Conservation (phyloP, 2,113 vertebrate genomes). For the Piprites chloris region DNA sequence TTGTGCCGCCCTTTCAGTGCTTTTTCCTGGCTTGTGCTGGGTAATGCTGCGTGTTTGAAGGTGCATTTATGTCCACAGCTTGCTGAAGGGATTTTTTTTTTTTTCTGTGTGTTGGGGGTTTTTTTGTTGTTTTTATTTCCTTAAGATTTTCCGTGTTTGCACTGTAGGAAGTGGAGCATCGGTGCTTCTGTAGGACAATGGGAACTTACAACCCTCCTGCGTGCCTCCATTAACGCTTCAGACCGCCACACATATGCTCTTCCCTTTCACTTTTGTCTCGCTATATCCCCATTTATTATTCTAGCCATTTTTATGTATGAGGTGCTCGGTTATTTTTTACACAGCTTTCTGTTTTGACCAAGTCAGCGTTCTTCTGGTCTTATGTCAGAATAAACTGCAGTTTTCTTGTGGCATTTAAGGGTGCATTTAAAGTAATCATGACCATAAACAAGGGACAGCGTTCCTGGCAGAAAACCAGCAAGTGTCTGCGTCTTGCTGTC, state of each 20-base stretch:
- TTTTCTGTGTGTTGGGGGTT: not conserved
- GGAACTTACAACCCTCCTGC: not conserved
- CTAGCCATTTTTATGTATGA: rapidly evolving
- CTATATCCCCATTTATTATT: rapidly evolving
- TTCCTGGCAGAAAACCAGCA: not conserved
- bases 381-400: rapidly evolving
- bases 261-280: rapidly evolving
- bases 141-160: not conserved
- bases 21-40: rapidly evolving
- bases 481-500: not conserved
- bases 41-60: rapidly evolving
- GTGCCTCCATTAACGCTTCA: not conserved
- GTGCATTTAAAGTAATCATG: not conserved
- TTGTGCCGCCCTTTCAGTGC: not conserved
- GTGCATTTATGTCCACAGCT: not conserved
- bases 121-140: not conserved
- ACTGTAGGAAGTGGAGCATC: rapidly evolving
- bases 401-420: not conserved
- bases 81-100: not conserved
- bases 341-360: not conserved
- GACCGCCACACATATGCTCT: not conserved
- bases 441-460: not conserved
- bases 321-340: not conserved
- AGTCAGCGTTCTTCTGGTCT: not conserved
- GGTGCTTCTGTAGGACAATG: not conserved